phyloP scores from a whole-genome alignment of 1,140 invertebrate species.

The Tetramorium alpestre region DNA sequence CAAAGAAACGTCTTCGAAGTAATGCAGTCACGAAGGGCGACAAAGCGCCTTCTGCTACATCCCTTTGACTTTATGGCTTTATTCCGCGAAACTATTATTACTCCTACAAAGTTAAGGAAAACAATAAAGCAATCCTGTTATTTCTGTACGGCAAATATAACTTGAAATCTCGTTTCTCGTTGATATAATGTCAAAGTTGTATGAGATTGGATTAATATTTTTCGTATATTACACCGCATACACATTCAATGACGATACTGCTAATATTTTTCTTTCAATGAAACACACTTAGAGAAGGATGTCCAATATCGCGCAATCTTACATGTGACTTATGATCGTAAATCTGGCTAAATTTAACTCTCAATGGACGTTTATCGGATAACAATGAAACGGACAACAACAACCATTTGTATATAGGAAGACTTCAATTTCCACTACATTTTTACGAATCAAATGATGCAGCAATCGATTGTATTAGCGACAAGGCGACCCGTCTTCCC shows the following conservation, averaged over 20 bases:
- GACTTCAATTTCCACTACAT: conserved; percentile 2
- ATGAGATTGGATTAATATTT: not conserved
- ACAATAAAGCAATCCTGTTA: not conserved
- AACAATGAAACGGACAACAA: not conserved
- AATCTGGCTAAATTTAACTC: conserved; percentile 6
- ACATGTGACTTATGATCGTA: not conserved
- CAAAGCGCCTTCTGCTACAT: not conserved
- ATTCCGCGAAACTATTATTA: conserved; percentile 21
- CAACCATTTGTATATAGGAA: not conserved
- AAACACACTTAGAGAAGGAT: not conserved
- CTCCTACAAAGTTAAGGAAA: not conserved
- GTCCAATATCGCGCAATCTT: not conserved
- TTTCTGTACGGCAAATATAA: not conserved
- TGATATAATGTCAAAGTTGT: not conserved
- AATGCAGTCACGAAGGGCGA: not conserved
- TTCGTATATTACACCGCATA: not conserved
- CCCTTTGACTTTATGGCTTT: conserved; percentile 22
- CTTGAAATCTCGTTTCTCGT: not conserved
- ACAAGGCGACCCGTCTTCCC: not conserved
- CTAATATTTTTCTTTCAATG: not conserved
- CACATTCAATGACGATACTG: not conserved
- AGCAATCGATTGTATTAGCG: conserved; percentile 25
- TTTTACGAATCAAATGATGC: conserved; percentile 32
- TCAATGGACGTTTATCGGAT: not conserved
- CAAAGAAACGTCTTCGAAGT: conserved; percentile 25